Percentiles rank a stretch among this genome's conserved stretches.
Evolutionary conservation across 2,888 invertebrate genomes (phyloP).

Genomic region (Asteroscopus sphinx): DNA sequence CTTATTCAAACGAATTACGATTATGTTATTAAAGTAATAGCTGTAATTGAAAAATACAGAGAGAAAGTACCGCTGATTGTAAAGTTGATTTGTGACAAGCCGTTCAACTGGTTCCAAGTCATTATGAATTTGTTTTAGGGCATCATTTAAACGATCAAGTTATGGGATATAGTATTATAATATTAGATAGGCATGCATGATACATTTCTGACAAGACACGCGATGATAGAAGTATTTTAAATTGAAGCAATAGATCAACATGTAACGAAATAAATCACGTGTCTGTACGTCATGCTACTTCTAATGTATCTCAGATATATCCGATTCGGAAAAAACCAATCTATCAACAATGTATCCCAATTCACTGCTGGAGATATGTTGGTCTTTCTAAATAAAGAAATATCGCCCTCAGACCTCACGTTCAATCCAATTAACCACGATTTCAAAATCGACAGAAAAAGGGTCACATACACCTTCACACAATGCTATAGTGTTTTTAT

Average conservation of each 20-base stretch:
- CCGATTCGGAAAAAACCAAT: slow-evolving; percentile 18
- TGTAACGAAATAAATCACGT: slow-evolving; percentile 29
- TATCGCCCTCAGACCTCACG: too few species aligned
- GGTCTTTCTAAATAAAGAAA: too few species aligned
- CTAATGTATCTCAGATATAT: slow-evolving; percentile 19
- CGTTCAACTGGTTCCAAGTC: slow-evolving; percentile 45
- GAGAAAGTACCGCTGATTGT: slow-evolving; percentile 59
- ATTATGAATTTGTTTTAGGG: slow-evolving; percentile 54
- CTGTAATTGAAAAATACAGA: slow-evolving; percentile 64
- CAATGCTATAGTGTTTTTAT: too few species aligned
- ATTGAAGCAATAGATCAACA: slow-evolving; percentile 40
- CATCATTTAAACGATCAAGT: slow-evolving; percentile 35
- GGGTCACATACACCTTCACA: too few species aligned
- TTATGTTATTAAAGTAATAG: slow-evolving; percentile 69
- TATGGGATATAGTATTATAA: slow-evolving; percentile 37
- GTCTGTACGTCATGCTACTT: background rate
- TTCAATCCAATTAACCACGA: too few species aligned
- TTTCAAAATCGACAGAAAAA: too few species aligned
- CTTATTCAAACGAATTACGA: slow-evolving; percentile 65
- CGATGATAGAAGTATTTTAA: slow-evolving; percentile 31
- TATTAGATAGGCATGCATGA: slow-evolving; percentile 41
- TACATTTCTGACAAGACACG: slow-evolving; percentile 43
- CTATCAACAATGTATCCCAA: slow-evolving; percentile 3
- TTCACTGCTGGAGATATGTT: too few species aligned
- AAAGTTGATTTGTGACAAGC: slow-evolving; percentile 62